Percentiles rank a stretch among this genome's conserved stretches.
These are phyloP conservation scores for Epinotia ramella DNA, from an alignment of 2,888 invertebrate genomes.

Conservation along the genomic window DNA sequence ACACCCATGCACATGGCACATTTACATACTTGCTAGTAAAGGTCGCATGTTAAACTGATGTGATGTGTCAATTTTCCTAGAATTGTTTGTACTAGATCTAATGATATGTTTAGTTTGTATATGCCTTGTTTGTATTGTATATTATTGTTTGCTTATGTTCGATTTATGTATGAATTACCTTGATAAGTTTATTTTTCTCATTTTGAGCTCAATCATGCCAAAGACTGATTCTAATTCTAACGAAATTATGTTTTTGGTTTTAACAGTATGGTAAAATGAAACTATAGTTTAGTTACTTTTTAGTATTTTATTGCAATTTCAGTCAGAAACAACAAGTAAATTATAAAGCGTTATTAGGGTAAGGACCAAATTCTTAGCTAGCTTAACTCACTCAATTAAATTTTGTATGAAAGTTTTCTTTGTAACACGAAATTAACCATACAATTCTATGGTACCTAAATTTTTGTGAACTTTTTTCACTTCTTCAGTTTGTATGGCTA, in stretches of 20 bases:
- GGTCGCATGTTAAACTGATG: neutral
- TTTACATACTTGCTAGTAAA: too few species aligned
- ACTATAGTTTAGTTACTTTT: conserved; percentile 5
- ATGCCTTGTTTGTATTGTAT: conserved; percentile 18
- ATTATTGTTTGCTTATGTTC: conserved; percentile 12
- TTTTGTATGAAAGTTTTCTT: too few species aligned
- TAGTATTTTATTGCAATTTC: neutral
- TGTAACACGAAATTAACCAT: too few species aligned
- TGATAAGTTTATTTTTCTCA: conserved; percentile 32
- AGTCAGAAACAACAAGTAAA: neutral
- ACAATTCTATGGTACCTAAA: too few species aligned
- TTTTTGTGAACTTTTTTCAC: too few species aligned
- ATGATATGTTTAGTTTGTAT: neutral
- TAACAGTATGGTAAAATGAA: neutral
- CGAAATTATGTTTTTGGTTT: conserved; percentile 18
- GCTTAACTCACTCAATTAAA: too few species aligned
- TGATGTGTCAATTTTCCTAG: neutral
- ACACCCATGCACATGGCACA: too few species aligned
- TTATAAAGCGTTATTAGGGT: neutral
- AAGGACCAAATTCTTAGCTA: too few species aligned
- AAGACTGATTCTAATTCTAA: conserved; percentile 69
- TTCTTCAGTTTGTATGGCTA: too few species aligned
- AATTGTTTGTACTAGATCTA: neutral
- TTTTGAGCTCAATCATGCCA: conserved; percentile 74
- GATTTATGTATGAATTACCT: neutral